A percentile compares a stretch with the other conserved stretches of the same genome.
Conservation (phyloP, 2,888 invertebrate genomes). For the Drepanosiphum platanoidis region DNA sequence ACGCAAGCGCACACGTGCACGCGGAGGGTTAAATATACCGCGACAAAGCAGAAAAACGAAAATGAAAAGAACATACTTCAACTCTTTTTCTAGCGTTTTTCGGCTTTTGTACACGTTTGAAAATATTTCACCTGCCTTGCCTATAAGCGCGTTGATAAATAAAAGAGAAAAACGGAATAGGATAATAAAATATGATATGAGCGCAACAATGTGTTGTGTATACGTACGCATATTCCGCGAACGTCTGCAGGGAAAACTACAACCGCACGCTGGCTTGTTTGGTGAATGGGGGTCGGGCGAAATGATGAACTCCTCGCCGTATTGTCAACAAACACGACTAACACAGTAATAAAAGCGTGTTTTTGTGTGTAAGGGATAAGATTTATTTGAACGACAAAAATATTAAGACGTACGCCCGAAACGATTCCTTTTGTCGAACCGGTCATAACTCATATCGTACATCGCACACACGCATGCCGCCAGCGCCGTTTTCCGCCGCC, state of each 20-base stretch:
- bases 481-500: slow-evolving; percentile 17
- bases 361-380: slow-evolving; percentile 23
- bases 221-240: slow-evolving; percentile 21
- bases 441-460: slow-evolving; percentile 34
- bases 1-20: not conserved
- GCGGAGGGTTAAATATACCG: not conserved
- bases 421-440: slow-evolving; percentile 35
- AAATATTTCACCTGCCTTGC: slow-evolving; percentile 43
- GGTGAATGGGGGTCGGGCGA: slow-evolving; percentile 42
- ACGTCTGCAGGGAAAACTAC: slow-evolving; percentile 46
- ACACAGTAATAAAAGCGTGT: slow-evolving; percentile 59
- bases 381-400: slow-evolving; percentile 54
- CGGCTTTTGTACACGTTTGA: slow-evolving; percentile 8
- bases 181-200: not conserved
- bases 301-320: slow-evolving; percentile 50
- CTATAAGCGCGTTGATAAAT: slow-evolving; percentile 1
- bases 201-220: slow-evolving; percentile 14
- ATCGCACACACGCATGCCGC: not conserved
- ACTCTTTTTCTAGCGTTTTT: slow-evolving; percentile 40
- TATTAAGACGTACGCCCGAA: slow-evolving; percentile 57
- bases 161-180: not conserved
- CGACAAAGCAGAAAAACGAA: not conserved
- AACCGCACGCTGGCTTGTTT: slow-evolving; percentile 51
- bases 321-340: slow-evolving; percentile 56
- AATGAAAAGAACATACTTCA: slow-evolving; percentile 10